These are phyloP conservation scores for Xerus rutilus DNA, from an alignment of 2,797 vertebrate genomes.

Conservation along the genomic window DNA sequence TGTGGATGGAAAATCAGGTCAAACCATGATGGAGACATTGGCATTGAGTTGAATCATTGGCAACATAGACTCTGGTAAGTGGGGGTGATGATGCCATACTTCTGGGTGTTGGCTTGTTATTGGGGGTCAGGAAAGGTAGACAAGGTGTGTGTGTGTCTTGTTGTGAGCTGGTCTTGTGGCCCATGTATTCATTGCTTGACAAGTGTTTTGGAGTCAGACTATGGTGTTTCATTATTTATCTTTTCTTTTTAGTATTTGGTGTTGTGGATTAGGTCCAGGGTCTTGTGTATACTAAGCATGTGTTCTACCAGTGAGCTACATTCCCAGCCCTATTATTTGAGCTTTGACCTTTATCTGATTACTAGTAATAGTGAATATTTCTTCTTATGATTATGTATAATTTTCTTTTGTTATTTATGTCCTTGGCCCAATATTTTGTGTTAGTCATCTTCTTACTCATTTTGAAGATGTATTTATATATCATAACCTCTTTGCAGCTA, in stretches of 20 bases:
- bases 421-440: neutral
- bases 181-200: neutral
- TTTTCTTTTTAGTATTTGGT: neutral
- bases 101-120: too few relatives aligned
- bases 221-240: neutral
- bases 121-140: neutral
- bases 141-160: neutral
- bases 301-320: neutral
- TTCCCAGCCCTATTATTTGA: neutral
- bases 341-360: neutral
- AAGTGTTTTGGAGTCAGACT: neutral
- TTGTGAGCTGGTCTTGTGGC: neutral
- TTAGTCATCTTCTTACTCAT: constrained; percentile 50
- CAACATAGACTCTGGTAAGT: neutral
- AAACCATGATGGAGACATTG: neutral
- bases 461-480: constrained; percentile 40
- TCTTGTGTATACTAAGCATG: neutral
- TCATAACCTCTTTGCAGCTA: neutral
- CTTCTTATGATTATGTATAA: neutral
- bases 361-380: neutral
- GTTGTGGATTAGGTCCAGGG: neutral
- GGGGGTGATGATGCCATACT: rapidly evolving
- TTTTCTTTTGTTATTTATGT: constrained; percentile 22
- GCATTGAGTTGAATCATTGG: neutral
- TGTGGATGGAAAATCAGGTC: neutral